Percentiles rank a stretch among this genome's conserved stretches.
phyloP scores from a whole-genome alignment of 2,797 vertebrate genomes.

The Poliocrania exsul region DNA sequence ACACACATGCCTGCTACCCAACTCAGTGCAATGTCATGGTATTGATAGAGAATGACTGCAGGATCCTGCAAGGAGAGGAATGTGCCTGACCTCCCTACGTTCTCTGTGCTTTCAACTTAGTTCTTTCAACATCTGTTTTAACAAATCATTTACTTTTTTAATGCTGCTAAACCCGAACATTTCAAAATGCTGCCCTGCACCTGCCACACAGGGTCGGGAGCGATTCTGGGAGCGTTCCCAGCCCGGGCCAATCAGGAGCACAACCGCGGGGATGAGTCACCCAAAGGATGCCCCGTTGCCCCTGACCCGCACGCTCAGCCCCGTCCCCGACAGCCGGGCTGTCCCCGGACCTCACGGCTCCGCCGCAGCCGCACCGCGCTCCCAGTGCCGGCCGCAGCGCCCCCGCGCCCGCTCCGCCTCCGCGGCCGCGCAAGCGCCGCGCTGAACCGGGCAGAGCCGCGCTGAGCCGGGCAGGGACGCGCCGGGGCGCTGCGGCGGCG shows the following conservation, averaged over 20 bases:
- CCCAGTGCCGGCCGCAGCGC: not conserved
- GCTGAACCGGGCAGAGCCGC: not conserved
- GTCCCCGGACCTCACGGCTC: not conserved
- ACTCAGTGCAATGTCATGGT: too few relatives aligned
- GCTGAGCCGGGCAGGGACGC: not conserved
- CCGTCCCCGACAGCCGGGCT: too few relatives aligned
- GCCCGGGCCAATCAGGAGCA: not conserved
- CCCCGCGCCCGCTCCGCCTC: not conserved
- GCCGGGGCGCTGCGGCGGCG: not conserved
- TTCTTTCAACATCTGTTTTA: not conserved
- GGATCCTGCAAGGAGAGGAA: not conserved
- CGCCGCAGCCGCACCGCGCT: not conserved
- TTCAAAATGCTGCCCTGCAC: not conserved
- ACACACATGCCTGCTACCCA: fast-evolving
- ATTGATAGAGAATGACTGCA: fast-evolving
- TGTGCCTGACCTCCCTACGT: not conserved
- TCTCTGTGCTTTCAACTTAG: not conserved
- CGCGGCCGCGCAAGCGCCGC: constrained; percentile 5
- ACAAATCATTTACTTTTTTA: not conserved
- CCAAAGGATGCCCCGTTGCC: not conserved
- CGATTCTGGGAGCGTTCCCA: not conserved
- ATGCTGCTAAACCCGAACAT: not conserved
- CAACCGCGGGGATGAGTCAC: fast-evolving
- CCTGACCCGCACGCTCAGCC: not conserved
- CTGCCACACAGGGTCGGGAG: fast-evolving